These are phyloP conservation scores for Oncorhynchus tshawytscha DNA, from an alignment of 2,113 vertebrate genomes.

Conservation along the genomic window DNA sequence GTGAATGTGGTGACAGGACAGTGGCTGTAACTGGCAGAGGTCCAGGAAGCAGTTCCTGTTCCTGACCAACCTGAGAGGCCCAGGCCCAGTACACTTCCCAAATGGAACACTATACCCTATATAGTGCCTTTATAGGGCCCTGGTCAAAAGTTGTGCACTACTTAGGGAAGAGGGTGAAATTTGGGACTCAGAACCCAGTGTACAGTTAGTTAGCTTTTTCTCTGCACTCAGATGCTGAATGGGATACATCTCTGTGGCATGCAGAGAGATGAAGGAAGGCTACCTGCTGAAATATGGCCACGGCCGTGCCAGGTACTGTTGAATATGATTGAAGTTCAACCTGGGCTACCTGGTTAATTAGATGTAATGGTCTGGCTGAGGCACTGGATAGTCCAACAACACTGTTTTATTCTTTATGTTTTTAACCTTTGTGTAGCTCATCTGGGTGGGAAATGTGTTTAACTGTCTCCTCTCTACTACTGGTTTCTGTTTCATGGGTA, in stretches of 20 bases:
- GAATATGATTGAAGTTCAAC: constrained; percentile 27
- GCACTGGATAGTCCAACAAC: no score
- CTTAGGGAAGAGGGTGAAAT: not conserved
- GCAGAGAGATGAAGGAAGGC: constrained; percentile 5
- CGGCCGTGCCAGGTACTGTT: not conserved
- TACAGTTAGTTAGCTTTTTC: not conserved
- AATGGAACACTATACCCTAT: no score
- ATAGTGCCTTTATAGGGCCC: not conserved
- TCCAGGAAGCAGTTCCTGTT: not conserved
- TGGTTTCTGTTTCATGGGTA: no score
- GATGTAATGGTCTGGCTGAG: not conserved
- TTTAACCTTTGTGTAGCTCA: no score
- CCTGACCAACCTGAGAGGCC: no score
- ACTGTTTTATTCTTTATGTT: no score
- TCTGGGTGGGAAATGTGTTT: no score
- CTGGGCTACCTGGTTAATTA: not conserved
- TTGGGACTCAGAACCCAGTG: not conserved
- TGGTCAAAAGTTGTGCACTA: no score
- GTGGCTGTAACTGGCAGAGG: not conserved
- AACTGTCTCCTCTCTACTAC: no score
- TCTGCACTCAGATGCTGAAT: constrained; percentile 29
- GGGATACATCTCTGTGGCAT: constrained; percentile 7
- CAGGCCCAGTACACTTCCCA: no score
- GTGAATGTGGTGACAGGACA: not conserved
- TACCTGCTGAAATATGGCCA: constrained; percentile 19